phyloP scores from a whole-genome alignment of 2,113 vertebrate species.

The Lycocorax pyrrhopterus region DNA sequence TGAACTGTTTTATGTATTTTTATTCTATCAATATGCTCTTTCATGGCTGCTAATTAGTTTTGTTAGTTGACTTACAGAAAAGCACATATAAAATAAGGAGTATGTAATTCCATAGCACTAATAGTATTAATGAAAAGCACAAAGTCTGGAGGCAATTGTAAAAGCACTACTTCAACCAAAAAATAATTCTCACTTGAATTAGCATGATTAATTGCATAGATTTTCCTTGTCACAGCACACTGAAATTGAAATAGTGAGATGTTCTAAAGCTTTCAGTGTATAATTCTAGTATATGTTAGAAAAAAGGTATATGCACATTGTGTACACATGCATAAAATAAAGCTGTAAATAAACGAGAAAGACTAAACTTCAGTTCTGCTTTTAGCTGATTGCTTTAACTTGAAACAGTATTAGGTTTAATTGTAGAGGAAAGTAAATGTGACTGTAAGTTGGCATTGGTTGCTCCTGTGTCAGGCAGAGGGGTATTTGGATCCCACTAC shows the following conservation, averaged over 20 bases:
- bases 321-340: background rate
- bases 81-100: conserved; percentile 53
- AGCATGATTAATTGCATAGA: conserved; percentile 51
- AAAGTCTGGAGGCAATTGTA: conserved; percentile 47
- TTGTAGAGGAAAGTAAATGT: background rate
- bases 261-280: background rate
- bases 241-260: background rate
- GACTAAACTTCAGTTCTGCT: background rate
- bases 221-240: conserved; percentile 30
- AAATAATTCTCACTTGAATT: conserved; percentile 61
- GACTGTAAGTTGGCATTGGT: background rate
- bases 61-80: conserved; percentile 70
- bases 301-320: background rate
- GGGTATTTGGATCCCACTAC: background rate
- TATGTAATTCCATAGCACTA: conserved; percentile 51
- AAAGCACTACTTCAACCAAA: conserved; percentile 20
- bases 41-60: conserved; percentile 73
- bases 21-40: conserved; percentile 70
- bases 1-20: conserved; percentile 63
- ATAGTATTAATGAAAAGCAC: conserved; percentile 63
- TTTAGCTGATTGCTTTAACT: background rate
- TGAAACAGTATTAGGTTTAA: background rate
- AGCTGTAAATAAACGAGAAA: conserved; percentile 8
- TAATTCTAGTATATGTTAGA: background rate
- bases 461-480: background rate